Evolutionary conservation across 2,113 vertebrate genomes (phyloP).

Genomic region (Mastomys natalensis): DNA sequence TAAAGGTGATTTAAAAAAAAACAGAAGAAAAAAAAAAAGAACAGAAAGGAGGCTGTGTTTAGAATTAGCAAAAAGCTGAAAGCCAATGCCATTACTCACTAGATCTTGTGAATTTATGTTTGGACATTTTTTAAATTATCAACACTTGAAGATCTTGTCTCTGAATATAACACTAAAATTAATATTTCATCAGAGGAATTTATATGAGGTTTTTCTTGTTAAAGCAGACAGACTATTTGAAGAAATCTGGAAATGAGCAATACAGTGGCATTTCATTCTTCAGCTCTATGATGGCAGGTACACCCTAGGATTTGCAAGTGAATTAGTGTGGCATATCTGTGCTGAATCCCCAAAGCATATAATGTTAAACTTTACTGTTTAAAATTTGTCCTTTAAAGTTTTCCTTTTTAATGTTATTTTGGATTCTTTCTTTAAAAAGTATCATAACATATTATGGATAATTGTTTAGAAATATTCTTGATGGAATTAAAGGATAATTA

Average conservation of each 20-base stretch:
- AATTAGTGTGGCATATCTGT: not conserved
- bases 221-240: not conserved
- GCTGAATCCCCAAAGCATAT: not conserved
- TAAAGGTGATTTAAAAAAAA: not conserved
- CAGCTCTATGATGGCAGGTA: not conserved
- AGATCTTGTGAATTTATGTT: not conserved
- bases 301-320: not conserved
- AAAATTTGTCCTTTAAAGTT: not conserved
- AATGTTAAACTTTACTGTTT: not conserved
- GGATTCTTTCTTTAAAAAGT: not conserved
- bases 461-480: not conserved
- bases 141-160: not conserved
- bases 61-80: slow-evolving; percentile 17
- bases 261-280: not conserved
- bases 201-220: not conserved
- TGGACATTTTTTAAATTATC: slow-evolving; percentile 7
- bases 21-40: accelerated
- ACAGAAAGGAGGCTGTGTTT: not conserved
- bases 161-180: slow-evolving; percentile 42
- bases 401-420: not conserved
- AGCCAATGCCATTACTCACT: not conserved
- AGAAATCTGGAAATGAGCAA: not conserved
- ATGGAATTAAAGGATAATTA: not conserved
- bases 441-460: not conserved
- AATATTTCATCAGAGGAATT: slow-evolving; percentile 22